Percentiles rank a stretch among this genome's conserved stretches.
These are phyloP conservation scores for Dioctria rufipes DNA, from an alignment of 2,888 invertebrate genomes.

Conservation along the genomic window DNA sequence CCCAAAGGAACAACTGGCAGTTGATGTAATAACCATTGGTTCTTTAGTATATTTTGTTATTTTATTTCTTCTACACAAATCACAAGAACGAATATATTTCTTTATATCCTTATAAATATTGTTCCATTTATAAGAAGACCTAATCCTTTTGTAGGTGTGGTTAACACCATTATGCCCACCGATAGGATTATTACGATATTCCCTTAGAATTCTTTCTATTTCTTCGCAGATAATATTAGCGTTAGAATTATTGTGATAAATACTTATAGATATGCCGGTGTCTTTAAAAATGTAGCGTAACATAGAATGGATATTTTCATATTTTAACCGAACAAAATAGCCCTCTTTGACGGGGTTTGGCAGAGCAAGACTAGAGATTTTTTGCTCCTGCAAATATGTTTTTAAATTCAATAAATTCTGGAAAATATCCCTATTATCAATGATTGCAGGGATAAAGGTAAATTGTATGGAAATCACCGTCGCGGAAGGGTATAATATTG, in stretches of 20 bases:
- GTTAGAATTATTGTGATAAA: background rate
- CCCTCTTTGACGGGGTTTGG: background rate
- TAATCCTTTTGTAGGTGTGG: background rate
- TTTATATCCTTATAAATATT: slow-evolving; percentile 52
- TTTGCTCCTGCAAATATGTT: background rate
- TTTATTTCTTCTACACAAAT: slow-evolving; percentile 43
- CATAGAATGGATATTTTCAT: background rate
- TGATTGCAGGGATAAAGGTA: background rate
- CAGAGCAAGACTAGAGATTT: background rate
- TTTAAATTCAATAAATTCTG: background rate
- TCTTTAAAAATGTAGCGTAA: background rate
- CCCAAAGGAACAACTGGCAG: background rate
- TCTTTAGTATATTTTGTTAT: slow-evolving; percentile 7
- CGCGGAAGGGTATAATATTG: background rate
- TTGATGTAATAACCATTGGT: slow-evolving; percentile 51
- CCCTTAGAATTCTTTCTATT: background rate
- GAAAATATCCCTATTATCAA: background rate
- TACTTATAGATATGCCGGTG: background rate
- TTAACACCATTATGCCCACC: background rate
- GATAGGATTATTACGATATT: slow-evolving; percentile 4
- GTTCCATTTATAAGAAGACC: slow-evolving; percentile 7
- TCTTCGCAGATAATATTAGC: background rate
- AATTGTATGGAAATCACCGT: background rate
- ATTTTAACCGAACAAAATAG: background rate
- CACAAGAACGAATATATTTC: slow-evolving; percentile 29